Evolutionary conservation across 2,888 invertebrate genomes (phyloP), one percentile per base, ranked within the genome.

Genomic region (Venustoraphidia nigricollis): DNA sequence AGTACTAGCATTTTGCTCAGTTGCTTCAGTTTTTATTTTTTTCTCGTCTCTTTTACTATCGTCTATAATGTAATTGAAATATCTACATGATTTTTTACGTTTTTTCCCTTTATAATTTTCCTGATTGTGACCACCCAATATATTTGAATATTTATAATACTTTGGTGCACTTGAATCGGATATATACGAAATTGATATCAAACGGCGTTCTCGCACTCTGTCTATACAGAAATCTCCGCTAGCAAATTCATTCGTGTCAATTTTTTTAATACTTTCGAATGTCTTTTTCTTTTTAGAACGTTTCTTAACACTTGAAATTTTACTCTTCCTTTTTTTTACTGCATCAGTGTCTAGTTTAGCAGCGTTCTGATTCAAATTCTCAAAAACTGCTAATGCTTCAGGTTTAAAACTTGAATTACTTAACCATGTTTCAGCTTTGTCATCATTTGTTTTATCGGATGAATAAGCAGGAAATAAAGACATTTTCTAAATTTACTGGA

Each of bases 141-240:
- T 9, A 43, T 52, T 65, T 62, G 27, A 27, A 27, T 27, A 27
- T 27, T 27, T 27, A 27, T 27, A 27, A 27, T 70, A 85, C 65
- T 68, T 70, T 1, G 84, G 80, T 46, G 77, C 71, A 1, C 76
- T 73, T 2, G 81, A 79, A 47, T 75, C 72, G 52, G 78, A 75
- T 10, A 27, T 27, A 27, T 6, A 27, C 27, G 27, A 6, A 27
- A 27, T 27, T 27, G 27, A 27, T 6, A 27, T 27, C 27, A 27
- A 27, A 27, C 27, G 27, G 27, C 27, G 27, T 6, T 27, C 27
- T 27, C 27, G 27, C 6, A 27, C 27, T 27, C 5, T 27, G 27
- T 27, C 27, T 27, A 27, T 27, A 6, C 27, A 27, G 27, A 27
- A 27, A 27, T 27, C 27, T 27, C 27, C 27, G 6, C 27, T 27